These are phyloP conservation scores for Chironex yamaguchii DNA, from an alignment of 30 jellyfish, hydroid and myxozoan species.

Conservation along the genomic window DNA sequence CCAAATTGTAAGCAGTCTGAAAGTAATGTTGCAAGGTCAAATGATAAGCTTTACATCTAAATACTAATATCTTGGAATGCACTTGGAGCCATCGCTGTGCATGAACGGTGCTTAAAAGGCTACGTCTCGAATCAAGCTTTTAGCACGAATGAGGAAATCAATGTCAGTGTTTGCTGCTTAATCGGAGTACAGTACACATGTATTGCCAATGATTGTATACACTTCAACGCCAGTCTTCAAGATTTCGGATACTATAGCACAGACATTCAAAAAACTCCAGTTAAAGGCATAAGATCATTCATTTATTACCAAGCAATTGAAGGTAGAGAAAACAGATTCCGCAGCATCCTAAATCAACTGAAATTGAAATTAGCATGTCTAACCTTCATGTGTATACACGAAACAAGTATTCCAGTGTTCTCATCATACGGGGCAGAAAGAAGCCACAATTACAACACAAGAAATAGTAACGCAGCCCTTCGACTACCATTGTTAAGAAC, in stretches of 20 bases:
- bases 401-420: conserved; percentile 62
- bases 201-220: conserved; percentile 20
- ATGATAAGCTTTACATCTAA: conserved; percentile 3
- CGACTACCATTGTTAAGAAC: conserved; percentile 69
- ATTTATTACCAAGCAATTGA: no score
- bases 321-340: no score
- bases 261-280: no score
- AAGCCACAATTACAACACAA: conserved; percentile 58
- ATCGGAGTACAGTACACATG: conserved; percentile 29
- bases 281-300: no score
- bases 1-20: no score
- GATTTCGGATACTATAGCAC: conserved; percentile 25
- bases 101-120: conserved; percentile 38
- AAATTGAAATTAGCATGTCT: conserved; percentile 53
- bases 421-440: conserved; percentile 43
- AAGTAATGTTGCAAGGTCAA: conserved; percentile 32
- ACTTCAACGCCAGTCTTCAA: conserved; percentile 28
- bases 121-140: conserved; percentile 32
- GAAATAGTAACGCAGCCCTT: conserved; percentile 56
- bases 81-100: conserved; percentile 34
- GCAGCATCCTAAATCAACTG: conserved; percentile 34
- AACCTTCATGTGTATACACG: conserved; percentile 52
- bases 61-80: conserved; percentile 45
- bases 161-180: conserved; percentile 23
- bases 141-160: conserved; percentile 33